Evolutionary conservation across 2,888 invertebrate genomes (phyloP).

Genomic region (Stenchaetothrips biformis): DNA sequence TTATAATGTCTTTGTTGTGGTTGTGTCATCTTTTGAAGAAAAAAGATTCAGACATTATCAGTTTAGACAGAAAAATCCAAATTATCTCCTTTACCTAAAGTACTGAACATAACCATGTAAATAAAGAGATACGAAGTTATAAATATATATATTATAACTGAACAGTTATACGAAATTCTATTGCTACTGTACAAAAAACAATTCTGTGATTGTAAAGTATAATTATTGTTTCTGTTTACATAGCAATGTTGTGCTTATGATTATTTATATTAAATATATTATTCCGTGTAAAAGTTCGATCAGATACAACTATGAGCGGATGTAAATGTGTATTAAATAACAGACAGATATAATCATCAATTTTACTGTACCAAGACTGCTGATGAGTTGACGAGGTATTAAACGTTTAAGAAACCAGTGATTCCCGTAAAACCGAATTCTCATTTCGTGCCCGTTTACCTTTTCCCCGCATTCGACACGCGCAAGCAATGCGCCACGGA

Average conservation of each 20-base stretch:
- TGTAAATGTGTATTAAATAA: constrained; percentile 16
- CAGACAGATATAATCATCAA: constrained; percentile 15
- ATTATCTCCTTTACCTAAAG: not conserved
- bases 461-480: not conserved
- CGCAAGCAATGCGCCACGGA: no score
- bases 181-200: constrained; percentile 15
- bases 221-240: constrained; percentile 25
- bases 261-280: constrained; percentile 24
- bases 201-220: constrained; percentile 25
- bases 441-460: not conserved
- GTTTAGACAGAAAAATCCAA: not conserved
- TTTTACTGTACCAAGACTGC: constrained; percentile 23
- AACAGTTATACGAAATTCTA: constrained; percentile 15
- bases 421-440: not conserved
- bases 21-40: not conserved
- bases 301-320: constrained; percentile 4
- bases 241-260: constrained; percentile 19
- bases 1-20: not conserved
- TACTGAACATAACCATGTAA: constrained; percentile 13
- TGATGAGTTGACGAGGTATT: constrained; percentile 15
- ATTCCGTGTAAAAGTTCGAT: constrained; percentile 13
- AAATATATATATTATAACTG: not conserved
- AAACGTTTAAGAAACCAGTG: constrained; percentile 10
- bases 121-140: not conserved
- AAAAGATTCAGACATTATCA: not conserved